Evolutionary conservation across 2,113 vertebrate species (phyloP), one percentile per base, ranked within the genome.

Genomic region (Cyanoderma ruficeps): DNA sequence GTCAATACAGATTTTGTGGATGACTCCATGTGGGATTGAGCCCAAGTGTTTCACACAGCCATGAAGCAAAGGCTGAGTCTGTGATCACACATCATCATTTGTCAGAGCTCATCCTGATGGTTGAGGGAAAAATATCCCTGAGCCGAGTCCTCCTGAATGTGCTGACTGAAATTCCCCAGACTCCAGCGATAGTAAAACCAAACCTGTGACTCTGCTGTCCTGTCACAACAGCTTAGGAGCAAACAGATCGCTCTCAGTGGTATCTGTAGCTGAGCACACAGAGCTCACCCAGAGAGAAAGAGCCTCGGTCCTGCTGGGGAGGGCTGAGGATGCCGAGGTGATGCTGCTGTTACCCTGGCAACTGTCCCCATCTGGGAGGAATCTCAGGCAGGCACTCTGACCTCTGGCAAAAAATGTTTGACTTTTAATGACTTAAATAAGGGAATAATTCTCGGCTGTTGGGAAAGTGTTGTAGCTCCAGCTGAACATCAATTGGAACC

Each of bases 281-380:
- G 31, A 63, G 49, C 53, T 94, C 50, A 15, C 18, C 37, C 83
- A 33, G 17, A 33, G 37, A 52, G 22, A 18, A 35, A 7, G 9
- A 27, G 18, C 6, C 46, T 5, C 0, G 0, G 7, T 12, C 0
- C 61, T 71, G 79, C 61, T 46, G 67, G 41, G 52, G 46, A 47
- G n/a, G 56, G 37, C 64, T 2, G 20, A 67, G 56, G 63, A 69
- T 69, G 31, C 47, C 72, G 78, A 89, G 90, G 71, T 68, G 84
- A 91, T 91, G 87, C 71, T 91, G 86, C 83, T 94, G 94, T 95
- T 95, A 41, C 94, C 92, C 57, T 95, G 94, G 90, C 95, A 96
- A 92, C 95, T 49, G 39, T 75, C 68, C 90, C 78, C 69, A 67
- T 67, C 86, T 67, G 75, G 70, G 52, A 93, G 49, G 30, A 91